Evolutionary conservation across 2,888 invertebrate species (phyloP).

Genomic region (Eristalis tenax): DNA sequence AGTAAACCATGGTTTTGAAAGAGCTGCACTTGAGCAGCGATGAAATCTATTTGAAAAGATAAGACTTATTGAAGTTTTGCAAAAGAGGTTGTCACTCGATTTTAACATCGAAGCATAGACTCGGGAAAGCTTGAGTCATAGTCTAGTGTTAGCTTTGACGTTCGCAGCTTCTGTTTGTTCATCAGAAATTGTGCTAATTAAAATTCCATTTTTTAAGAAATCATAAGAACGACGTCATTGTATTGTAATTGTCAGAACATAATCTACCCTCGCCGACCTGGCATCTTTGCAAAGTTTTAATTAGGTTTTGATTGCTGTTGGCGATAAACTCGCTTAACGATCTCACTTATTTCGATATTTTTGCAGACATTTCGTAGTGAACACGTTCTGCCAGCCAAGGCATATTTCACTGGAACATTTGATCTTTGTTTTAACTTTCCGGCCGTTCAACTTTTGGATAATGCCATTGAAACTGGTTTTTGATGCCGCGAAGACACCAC

Average conservation of each 20-base stretch:
- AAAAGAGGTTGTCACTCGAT: background rate
- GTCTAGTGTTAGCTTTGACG: background rate
- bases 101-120: too few species aligned
- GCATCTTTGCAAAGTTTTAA: conserved; percentile 5
- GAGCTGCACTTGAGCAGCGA: background rate
- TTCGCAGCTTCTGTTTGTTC: background rate
- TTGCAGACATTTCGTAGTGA: conserved; percentile 1
- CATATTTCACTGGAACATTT: conserved; percentile 12
- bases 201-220: background rate
- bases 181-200: background rate
- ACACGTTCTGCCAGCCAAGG: background rate
- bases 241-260: conserved; percentile 20
- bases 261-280: background rate
- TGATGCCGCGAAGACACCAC: background rate
- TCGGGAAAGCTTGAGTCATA: background rate
- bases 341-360: background rate
- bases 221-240: background rate
- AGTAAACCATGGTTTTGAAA: background rate
- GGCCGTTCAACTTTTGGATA: background rate
- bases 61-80: background rate
- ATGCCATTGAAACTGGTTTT: conserved; percentile 30
- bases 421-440: background rate
- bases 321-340: conserved; percentile 14
- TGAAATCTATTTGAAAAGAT: background rate
- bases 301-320: conserved; percentile 15